A percentile compares a stretch with the other conserved stretches of the same genome.
Conservation (phyloP, 53 echinoderm and acorn worm genomes). For the Paracentrotus lividus region DNA sequence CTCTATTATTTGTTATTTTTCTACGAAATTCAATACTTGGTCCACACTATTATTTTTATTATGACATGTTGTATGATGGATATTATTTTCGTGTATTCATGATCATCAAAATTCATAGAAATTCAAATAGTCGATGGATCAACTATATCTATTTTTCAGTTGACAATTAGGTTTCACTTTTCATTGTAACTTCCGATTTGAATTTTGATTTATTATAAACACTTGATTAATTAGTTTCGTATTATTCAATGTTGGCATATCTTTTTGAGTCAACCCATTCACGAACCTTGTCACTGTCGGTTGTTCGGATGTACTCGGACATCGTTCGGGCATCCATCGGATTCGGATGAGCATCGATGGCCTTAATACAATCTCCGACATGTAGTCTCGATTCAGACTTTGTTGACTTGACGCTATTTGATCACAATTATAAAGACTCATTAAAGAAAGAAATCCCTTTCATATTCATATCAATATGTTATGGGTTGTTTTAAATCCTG, state of each 20-base stretch:
- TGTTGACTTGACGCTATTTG: neutral
- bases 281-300: neutral
- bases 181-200: neutral
- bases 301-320: neutral
- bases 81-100: no score
- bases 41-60: no score
- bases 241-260: neutral
- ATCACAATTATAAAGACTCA: neutral
- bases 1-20: no score
- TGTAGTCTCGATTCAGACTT: neutral
- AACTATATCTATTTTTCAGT: neutral
- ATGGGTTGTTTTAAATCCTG: no score
- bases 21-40: no score
- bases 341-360: neutral
- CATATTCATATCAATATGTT: no score
- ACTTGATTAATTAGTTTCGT: neutral
- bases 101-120: no score
- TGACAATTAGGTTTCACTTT: neutral
- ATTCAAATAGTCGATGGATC: no score
- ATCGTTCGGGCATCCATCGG: neutral
- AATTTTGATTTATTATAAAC: neutral
- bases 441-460: neutral
- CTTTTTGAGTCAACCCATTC: neutral
- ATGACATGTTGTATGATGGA: no score
- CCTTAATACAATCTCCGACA: neutral